Conservation (phyloP, 2,888 invertebrate species). For the Brachynemurus nebulosus region DNA sequence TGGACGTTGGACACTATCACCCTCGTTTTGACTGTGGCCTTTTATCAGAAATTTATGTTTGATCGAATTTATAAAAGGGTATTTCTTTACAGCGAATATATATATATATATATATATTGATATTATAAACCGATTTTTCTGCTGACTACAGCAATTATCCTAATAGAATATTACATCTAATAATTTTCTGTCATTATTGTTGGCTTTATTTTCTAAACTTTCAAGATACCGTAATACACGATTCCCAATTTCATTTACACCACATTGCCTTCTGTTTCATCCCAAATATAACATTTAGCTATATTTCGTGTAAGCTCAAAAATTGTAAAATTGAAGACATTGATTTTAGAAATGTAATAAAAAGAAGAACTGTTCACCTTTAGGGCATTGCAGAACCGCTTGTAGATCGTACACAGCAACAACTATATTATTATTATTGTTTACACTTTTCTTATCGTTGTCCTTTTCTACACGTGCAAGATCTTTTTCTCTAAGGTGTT, state of each 20-base stretch:
- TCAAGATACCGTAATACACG: constrained; percentile 11
- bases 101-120: too few relatives aligned
- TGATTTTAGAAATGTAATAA: neutral
- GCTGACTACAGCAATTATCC: constrained; percentile 20
- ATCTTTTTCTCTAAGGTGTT: constrained; percentile 6
- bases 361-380: constrained; percentile 16
- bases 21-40: constrained; percentile 26
- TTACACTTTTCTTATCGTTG: neutral
- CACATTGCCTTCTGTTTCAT: constrained; percentile 15
- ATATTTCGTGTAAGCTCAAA: neutral
- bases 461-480: constrained; percentile 2
- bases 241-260: constrained; percentile 15
- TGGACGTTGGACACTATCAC: constrained; percentile 24
- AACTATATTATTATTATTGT: constrained; percentile 3
- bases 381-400: constrained; percentile 23
- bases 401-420: constrained; percentile 22
- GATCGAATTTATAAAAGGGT: constrained; percentile 17
- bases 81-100: constrained; percentile 14
- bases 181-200: constrained; percentile 6
- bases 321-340: constrained; percentile 2
- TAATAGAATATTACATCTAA: constrained; percentile 22
- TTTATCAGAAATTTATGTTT: constrained; percentile 25
- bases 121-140: constrained; percentile 19
- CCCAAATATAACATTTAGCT: constrained; percentile 19
- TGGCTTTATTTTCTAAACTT: constrained; percentile 8